Percentiles rank a stretch among this genome's conserved stretches.
These are phyloP conservation scores for Apostichopus japonicus DNA, from an alignment of 35 echinoderm and acorn worm genomes.

Conservation along the genomic window DNA sequence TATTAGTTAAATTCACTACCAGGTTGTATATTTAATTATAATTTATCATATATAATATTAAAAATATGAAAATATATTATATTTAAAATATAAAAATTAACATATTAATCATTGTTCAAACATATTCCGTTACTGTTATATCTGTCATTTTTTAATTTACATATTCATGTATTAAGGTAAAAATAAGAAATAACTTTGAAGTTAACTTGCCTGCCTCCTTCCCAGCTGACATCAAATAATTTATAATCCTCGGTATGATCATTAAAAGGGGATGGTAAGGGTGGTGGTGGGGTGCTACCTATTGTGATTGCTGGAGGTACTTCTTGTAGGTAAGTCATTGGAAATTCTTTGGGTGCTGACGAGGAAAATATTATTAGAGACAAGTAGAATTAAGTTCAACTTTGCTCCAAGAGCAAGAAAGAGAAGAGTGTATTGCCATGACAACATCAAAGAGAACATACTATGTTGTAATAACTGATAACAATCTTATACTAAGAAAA, in stretches of 20 bases:
- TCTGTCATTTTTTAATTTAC: neutral
- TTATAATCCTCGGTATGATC: neutral
- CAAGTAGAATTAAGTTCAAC: neutral
- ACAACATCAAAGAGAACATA: too few relatives aligned
- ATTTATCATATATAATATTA: too few relatives aligned
- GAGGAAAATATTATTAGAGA: neutral
- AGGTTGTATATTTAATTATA: too few relatives aligned
- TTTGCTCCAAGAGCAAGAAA: neutral
- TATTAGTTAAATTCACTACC: too few relatives aligned
- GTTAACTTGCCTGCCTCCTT: neutral
- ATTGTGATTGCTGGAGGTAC: slow-evolving; percentile 17
- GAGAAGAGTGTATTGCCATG: too few relatives aligned
- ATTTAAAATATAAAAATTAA: too few relatives aligned
- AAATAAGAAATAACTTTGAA: neutral
- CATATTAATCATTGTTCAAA: too few relatives aligned
- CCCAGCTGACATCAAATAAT: neutral
- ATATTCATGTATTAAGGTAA: neutral
- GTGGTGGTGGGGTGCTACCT: slow-evolving; percentile 3
- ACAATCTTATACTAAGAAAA: too few relatives aligned
- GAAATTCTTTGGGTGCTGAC: neutral
- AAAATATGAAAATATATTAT: too few relatives aligned
- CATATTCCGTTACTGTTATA: too few relatives aligned
- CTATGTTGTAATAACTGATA: too few relatives aligned
- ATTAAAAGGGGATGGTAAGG: slow-evolving; percentile 29
- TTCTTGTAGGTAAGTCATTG: neutral